These are phyloP conservation scores for Oxytorus armatus DNA, from an alignment of 2,888 invertebrate species.

Conservation along the genomic window DNA sequence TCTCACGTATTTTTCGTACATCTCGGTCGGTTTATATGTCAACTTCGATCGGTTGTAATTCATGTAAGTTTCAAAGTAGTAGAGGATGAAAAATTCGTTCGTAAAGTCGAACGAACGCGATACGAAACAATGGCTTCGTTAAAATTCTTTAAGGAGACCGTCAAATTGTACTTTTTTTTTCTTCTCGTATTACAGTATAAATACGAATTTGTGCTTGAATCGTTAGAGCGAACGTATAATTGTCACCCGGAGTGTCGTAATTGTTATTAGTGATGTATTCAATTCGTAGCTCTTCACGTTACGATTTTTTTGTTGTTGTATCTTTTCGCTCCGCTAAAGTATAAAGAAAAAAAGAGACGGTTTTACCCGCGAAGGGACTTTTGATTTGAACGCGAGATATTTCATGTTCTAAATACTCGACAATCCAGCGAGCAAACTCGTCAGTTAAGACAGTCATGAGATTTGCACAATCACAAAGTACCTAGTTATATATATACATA, in stretches of 20 bases:
- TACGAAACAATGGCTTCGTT: constrained; percentile 26
- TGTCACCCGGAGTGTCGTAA: constrained; percentile 37
- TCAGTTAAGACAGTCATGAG: constrained; percentile 39
- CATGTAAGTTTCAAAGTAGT: no score
- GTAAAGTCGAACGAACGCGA: constrained; percentile 34
- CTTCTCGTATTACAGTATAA: constrained; percentile 2
- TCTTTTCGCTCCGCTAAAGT: constrained; percentile 35
- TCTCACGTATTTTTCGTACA: constrained; percentile 40
- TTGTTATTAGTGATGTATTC: constrained; percentile 17
- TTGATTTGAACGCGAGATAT: constrained; percentile 57
- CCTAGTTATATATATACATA: constrained; percentile 37
- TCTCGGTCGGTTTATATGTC: constrained; percentile 6
- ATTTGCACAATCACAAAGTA: constrained; percentile 59
- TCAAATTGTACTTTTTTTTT: constrained; percentile 58
- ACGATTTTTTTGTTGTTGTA: constrained; percentile 11
- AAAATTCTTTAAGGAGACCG: constrained; percentile 27
- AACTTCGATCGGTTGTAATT: no score
- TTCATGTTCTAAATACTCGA: constrained; percentile 48
- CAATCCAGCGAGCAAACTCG: constrained; percentile 39
- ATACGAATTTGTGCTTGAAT: constrained; percentile 62
- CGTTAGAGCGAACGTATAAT: constrained; percentile 23
- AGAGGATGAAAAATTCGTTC: constrained; percentile 41
- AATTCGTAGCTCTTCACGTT: not conserved
- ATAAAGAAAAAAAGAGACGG: constrained; percentile 53
- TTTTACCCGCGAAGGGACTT: constrained; percentile 43